Evolutionary conservation across 2,888 invertebrate species (phyloP).

Genomic region (Priocnemis perturbator): DNA sequence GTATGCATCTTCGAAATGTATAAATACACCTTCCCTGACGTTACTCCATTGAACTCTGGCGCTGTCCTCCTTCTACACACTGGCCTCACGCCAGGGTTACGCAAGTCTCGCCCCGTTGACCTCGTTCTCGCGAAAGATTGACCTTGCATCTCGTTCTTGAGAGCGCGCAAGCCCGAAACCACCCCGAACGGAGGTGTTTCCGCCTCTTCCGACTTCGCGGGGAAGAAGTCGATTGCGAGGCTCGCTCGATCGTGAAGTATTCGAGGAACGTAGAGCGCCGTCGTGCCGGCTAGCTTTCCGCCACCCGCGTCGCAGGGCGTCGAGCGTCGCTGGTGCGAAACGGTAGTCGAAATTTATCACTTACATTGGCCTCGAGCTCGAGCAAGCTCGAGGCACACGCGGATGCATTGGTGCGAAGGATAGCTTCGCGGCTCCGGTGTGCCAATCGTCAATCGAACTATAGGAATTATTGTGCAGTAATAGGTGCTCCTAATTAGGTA

Average conservation of each 20-base stretch:
- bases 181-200: background rate
- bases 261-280: no score
- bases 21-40: slow-evolving; percentile 67
- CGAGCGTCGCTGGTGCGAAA: no score
- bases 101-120: slow-evolving; percentile 69
- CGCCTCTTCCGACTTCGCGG: background rate
- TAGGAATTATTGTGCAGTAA: slow-evolving; percentile 45
- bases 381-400: no score
- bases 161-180: slow-evolving; percentile 34
- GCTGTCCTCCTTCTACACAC: slow-evolving; percentile 57
- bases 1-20: slow-evolving; percentile 60
- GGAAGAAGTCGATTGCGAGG: background rate
- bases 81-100: slow-evolving; percentile 71
- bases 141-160: slow-evolving; percentile 69
- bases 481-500: slow-evolving; percentile 43
- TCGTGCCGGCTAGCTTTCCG: no score
- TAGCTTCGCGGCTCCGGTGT: background rate
- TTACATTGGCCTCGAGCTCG: no score
- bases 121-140: slow-evolving; percentile 66
- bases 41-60: slow-evolving; percentile 75
- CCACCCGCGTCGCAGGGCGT: no score
- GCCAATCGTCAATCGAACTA: slow-evolving; percentile 59
- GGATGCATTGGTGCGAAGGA: no score
- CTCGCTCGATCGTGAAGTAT: no score
- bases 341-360: no score